Base-by-base conservation (phyloP, 1,140 invertebrate species). In the Oncopodura yosiiana region DNA sequence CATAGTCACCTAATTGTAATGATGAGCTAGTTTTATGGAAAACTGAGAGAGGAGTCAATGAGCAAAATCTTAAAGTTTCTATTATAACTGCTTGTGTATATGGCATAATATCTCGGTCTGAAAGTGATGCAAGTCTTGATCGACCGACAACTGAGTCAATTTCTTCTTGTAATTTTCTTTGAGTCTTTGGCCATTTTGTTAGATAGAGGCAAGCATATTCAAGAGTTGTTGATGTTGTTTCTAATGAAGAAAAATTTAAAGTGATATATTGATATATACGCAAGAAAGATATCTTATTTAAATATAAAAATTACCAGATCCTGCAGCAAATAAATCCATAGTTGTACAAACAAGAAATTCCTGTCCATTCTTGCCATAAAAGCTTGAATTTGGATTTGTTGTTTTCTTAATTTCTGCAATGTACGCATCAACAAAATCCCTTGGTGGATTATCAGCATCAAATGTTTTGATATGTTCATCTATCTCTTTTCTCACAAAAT, bases 131-230 rank as follows among this genome's bases (percentile, higher is more conserved):
- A 30, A 77, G 66, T 59, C 83, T 69, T 23, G 83, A 75, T 51
- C 75, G 71, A 0, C 81, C 83, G 24, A 91, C 73, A 0, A 88
- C 75, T 57, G 70, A 66, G 65, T 89, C 86, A 54, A 92, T 81
- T 74, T 92, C 87, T 44, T 78, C 74, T 54, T 84, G 83, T 0
- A 83, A 83, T 69, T 81, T 83, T 50, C 72, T 76, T 65, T 91
- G 87, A 2, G 88, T 77, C 16, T 85, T 75, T 18, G 82, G 86
- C 65, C 84, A 77, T 37, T 81, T 67, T 1, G 88, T 75, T 53
- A 92, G 69, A 58, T 85, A 81, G 46, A 88, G 77, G 49, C 92
- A 82, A 36, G 79, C 77, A 65, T 87, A 87, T n/a, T 79, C 78
- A 59, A 87, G 71, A 24, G 79, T 80, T 64, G 87, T 87, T 21